Evolutionary conservation across 2,113 vertebrate genomes (phyloP).

Genomic region (Rhea pennata): DNA sequence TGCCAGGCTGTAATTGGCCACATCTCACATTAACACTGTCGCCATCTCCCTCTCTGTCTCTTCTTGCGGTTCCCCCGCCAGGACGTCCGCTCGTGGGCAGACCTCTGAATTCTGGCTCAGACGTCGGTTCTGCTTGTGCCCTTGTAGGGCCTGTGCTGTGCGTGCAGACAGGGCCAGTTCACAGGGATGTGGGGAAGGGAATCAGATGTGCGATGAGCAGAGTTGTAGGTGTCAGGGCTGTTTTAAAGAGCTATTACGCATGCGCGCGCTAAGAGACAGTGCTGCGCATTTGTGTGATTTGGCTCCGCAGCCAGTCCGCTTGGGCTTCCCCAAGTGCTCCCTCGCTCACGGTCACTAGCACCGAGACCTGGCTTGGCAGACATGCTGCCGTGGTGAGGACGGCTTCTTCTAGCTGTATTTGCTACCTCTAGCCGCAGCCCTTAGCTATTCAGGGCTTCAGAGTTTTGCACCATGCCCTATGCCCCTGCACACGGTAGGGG

Average conservation of each 20-base stretch:
- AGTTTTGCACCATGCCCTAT: too few species aligned
- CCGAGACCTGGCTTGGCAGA: not conserved
- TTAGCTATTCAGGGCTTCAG: not conserved
- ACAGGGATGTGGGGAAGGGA: not conserved
- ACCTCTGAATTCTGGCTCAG: not conserved
- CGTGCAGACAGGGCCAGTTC: not conserved
- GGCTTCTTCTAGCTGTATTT: not conserved
- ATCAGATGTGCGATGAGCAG: not conserved
- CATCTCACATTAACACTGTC: not conserved
- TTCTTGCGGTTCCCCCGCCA: not conserved
- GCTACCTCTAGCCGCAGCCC: not conserved
- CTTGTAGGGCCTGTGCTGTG: not conserved
- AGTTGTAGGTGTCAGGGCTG: not conserved
- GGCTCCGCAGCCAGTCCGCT: not conserved
- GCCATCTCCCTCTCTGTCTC: not conserved
- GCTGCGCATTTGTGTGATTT: not conserved
- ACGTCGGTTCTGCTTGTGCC: not conserved
- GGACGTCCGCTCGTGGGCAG: not conserved
- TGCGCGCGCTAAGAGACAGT: too few species aligned
- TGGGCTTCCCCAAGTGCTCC: not conserved
- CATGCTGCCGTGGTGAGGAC: accelerated
- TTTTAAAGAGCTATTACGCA: too few species aligned
- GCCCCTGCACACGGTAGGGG: too few species aligned
- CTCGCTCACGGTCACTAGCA: too few species aligned
- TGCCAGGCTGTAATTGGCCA: not conserved